A percentile compares a stretch with the other conserved stretches of the same genome.
Evolutionary conservation across 2,797 vertebrate species (phyloP).

Genomic region (Spatula versicolor): DNA sequence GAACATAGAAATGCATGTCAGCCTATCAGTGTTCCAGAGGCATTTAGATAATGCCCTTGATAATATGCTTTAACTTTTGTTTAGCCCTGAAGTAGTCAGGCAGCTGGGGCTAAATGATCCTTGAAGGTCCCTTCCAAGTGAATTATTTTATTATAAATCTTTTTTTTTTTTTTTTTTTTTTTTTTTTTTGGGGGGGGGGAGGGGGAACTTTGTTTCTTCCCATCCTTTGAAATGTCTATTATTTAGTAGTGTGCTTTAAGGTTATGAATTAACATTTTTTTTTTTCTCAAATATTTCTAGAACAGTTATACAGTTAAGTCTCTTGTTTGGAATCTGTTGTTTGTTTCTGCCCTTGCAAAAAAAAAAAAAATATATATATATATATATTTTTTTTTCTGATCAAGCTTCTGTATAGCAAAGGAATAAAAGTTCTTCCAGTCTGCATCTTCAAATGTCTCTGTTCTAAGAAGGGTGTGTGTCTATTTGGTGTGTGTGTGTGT

Average conservation of each 20-base stretch:
- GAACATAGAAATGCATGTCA: background rate
- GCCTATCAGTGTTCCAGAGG: background rate
- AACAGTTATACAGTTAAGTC: background rate
- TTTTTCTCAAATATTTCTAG: background rate
- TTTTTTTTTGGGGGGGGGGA: too few species aligned
- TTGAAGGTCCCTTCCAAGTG: background rate
- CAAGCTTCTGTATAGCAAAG: background rate
- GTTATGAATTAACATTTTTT: background rate
- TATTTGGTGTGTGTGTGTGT: background rate
- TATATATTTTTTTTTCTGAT: background rate
- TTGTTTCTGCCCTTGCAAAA: background rate
- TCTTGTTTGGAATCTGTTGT: background rate
- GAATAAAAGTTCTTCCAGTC: background rate
- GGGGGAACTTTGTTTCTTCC: background rate
- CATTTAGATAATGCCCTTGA: background rate
- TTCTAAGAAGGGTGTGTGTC: rapidly evolving
- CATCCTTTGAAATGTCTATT: background rate
- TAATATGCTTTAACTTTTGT: background rate
- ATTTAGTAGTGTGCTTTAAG: background rate
- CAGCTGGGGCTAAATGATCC: background rate
- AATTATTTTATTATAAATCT: background rate
- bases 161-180: background rate
- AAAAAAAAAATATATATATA: background rate
- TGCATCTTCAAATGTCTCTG: background rate
- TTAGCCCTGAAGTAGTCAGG: background rate